Evolutionary conservation across 2,797 vertebrate species (phyloP).

Genomic region (Chiloscyllium punctatum): DNA sequence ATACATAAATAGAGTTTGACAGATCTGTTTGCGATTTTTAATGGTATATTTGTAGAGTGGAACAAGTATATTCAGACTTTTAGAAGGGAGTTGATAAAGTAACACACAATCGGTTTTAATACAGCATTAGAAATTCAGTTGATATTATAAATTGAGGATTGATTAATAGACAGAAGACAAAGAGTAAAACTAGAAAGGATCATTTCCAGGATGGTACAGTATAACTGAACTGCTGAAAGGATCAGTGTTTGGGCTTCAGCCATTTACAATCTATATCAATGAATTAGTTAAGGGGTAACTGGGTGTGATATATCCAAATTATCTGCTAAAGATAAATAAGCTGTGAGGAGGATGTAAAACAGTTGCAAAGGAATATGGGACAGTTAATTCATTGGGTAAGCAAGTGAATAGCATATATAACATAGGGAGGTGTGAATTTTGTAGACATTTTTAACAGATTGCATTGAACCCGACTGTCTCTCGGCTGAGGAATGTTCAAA

Average conservation of each 20-base stretch:
- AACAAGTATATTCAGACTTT: not conserved
- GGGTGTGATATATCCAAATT: not conserved
- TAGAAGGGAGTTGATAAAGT: not conserved
- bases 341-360: not conserved
- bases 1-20: not conserved
- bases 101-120: not conserved
- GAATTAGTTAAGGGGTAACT: not conserved
- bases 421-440: not conserved
- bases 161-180: not conserved
- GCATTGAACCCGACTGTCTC: not conserved
- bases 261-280: not conserved
- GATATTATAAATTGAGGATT: not conserved
- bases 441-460: not conserved
- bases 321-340: not conserved
- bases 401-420: not conserved
- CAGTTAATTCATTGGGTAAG: not conserved
- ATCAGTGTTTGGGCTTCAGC: not conserved
- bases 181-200: not conserved
- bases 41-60: too few species aligned
- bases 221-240: not conserved
- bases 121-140: not conserved
- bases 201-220: not conserved
- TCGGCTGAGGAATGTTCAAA: not conserved
- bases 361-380: not conserved
- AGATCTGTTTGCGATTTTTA: not conserved